Base-by-base conservation (phyloP, 2,888 invertebrate species). In the Nezara viridula region DNA sequence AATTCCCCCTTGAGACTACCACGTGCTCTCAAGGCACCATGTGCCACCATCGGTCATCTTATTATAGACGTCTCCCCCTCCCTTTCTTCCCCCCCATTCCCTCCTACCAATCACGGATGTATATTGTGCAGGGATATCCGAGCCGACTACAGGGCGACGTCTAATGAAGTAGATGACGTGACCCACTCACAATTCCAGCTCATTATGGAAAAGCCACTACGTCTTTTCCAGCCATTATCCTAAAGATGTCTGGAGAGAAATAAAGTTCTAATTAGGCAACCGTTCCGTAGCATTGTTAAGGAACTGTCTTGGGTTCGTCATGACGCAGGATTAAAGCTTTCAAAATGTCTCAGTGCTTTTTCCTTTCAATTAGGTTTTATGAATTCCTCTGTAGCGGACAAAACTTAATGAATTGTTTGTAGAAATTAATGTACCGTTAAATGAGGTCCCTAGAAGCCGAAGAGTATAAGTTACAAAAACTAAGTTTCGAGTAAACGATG, bases 161-260 rank as follows among this genome's bases (percentile, higher is more conserved):
- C 6, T 73, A 73, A 73, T 73, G 66, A 73, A 73, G 66, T 7
- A 21, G 66, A 37, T 73, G 66, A 73, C 66, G 32, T 73, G 66
- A 37, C 32, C 66, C 19, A 73, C 66, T 73, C 66, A 73, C 66
- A 73, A 73, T 73, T 73, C 66, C 66, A 73, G 66, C 66, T 73
- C 66, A 73, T 73, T 73, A 73, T 37, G 66, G 66, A 32, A 73
- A 37, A 73, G 37, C 66, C 32, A 73, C 32, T 37, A 19, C 32
- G 66, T 37, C 66, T 37, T 73, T 7, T 60, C 27, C 32, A 37
- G 66, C 7, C 32, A 73, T 73, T 73, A 37, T 16, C 19, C 66
- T 73, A 37, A 73, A 73, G 32, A 73, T 73, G 32, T 73, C 66
- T 32, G 7, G 21, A 73, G 21, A 73, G 37, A 9, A 73, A 73